Conservation (phyloP, 2,888 invertebrate species). For the Mactromeris polynyma region DNA sequence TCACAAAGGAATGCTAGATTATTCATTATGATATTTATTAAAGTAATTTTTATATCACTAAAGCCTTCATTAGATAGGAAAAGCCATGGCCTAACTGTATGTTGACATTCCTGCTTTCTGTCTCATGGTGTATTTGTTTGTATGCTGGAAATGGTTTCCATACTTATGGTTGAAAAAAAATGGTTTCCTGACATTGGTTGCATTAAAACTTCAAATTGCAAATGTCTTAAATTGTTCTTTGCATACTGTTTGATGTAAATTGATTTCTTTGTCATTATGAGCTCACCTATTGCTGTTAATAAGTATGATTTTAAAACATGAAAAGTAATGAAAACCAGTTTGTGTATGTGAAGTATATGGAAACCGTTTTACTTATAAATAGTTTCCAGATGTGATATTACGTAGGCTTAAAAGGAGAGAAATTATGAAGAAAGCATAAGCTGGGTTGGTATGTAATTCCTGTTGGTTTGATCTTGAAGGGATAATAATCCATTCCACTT, state of each 20-base stretch:
- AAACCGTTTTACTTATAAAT: background rate
- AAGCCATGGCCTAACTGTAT: background rate
- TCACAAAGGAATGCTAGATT: conserved; percentile 11
- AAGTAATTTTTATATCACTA: conserved; percentile 18
- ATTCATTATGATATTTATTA: conserved; percentile 20
- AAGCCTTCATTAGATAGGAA: conserved; percentile 14
- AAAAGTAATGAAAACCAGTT: background rate
- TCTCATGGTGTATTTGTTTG: background rate
- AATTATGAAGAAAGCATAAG: conserved; percentile 7
- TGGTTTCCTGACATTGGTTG: no score
- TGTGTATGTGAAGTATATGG: background rate
- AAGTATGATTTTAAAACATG: no score
- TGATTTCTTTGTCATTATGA: no score
- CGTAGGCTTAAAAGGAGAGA: background rate
- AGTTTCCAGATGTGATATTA: background rate
- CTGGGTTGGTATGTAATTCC: background rate
- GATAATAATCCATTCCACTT: background rate
- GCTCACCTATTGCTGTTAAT: no score
- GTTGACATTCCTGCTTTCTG: background rate
- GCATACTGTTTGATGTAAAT: no score
- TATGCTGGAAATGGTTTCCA: background rate
- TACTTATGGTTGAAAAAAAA: background rate
- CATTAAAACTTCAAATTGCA: no score
- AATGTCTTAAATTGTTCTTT: no score
- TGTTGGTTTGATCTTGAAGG: background rate